Conservation (phyloP, 2,888 invertebrate species). For the Sepioteuthis lessoniana region DNA sequence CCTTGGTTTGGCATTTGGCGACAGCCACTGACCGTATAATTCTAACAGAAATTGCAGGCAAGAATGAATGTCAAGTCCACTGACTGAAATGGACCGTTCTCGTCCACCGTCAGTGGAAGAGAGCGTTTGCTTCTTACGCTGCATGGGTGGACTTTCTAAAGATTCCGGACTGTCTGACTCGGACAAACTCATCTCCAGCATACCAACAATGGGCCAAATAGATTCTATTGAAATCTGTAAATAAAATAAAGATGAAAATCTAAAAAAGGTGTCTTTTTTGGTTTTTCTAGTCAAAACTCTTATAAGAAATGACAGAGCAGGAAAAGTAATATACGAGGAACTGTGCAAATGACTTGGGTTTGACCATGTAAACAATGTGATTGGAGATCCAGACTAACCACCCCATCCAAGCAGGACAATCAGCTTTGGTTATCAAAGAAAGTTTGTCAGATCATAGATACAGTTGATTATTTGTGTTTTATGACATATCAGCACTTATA, state of each 20-base stretch:
- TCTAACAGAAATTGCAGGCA: conserved; percentile 94
- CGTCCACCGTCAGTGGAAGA: conserved; percentile 51
- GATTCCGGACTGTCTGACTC: conserved; percentile 69
- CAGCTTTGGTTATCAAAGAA: no score
- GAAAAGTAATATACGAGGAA: no score
- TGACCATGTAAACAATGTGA: no score
- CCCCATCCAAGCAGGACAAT: no score
- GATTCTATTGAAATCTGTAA: conserved; percentile 72
- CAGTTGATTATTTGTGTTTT: no score
- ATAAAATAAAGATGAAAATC: not conserved
- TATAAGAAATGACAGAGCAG: no score
- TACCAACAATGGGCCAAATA: conserved; percentile 72
- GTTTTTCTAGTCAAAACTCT: no score
- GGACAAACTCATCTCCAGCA: conserved; percentile 63
- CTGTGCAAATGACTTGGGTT: no score
- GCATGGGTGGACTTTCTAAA: conserved; percentile 61
- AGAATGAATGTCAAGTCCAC: conserved; percentile 87
- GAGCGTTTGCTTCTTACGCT: conserved; percentile 53
- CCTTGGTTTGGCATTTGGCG: conserved; percentile 75
- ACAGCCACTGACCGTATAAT: conserved; percentile 86
- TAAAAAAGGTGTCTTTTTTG: not conserved
- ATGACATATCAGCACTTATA: no score
- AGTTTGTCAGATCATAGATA: no score
- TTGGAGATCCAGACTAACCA: no score
- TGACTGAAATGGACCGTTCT: conserved; percentile 75